These are phyloP conservation scores for Megalopta genalis DNA, from an alignment of 1,140 invertebrate species.

Conservation along the genomic window DNA sequence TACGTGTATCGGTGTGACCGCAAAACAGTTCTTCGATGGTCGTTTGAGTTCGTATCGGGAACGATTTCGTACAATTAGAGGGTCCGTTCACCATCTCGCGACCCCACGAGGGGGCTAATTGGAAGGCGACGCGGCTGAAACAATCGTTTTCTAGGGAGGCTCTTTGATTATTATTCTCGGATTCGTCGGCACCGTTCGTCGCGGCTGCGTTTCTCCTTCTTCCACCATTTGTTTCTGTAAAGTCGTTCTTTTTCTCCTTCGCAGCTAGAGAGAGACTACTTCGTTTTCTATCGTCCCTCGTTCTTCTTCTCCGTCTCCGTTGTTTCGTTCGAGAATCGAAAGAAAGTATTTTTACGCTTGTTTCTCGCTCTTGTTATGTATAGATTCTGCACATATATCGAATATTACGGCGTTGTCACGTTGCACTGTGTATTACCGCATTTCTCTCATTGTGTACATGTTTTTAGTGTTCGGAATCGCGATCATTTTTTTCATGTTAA, in stretches of 20 bases:
- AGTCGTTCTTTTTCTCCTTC: background rate
- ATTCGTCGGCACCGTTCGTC: slow-evolving; percentile 21
- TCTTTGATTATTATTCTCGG: slow-evolving; percentile 16
- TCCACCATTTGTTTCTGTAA: too few relatives aligned
- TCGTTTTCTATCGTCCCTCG: background rate
- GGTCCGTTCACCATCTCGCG: slow-evolving; percentile 14
- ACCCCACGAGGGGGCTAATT: slow-evolving; percentile 25
- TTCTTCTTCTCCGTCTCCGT: slow-evolving; percentile 14
- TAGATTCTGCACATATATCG: slow-evolving; percentile 71
- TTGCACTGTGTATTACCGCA: slow-evolving; percentile 67
- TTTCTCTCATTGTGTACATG: slow-evolving; percentile 68
- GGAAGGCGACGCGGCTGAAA: slow-evolving; percentile 25
- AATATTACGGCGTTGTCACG: slow-evolving; percentile 62
- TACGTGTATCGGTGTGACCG: slow-evolving; percentile 32
- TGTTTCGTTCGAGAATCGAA: slow-evolving; percentile 38
- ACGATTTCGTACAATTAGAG: slow-evolving; percentile 11
- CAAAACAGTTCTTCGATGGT: slow-evolving; percentile 5
- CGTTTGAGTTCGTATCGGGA: background rate
- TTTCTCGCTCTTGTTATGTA: slow-evolving; percentile 71
- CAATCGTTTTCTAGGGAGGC: slow-evolving; percentile 30
- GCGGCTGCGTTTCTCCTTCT: background rate
- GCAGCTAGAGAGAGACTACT: too few relatives aligned
- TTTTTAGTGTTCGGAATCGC: slow-evolving; percentile 56
- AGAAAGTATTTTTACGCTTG: slow-evolving; percentile 59
- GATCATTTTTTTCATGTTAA: slow-evolving; percentile 72